Evolutionary conservation across 2,888 invertebrate species (phyloP), one percentile per base, ranked within the genome.

Genomic region (Tetranychus piercei): DNA sequence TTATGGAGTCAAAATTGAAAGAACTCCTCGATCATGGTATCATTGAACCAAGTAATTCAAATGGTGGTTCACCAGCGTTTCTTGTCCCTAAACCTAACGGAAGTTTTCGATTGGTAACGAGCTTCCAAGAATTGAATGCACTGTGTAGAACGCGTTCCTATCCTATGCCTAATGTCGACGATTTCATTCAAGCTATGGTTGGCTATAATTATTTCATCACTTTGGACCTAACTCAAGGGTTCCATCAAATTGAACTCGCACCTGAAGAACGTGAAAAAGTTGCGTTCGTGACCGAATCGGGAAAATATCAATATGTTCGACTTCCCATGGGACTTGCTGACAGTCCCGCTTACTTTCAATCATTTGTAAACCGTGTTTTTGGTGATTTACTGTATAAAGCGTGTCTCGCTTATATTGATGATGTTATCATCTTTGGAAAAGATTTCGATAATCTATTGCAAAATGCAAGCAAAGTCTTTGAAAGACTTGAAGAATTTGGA

Each of bases 51-150:
- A 80, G 80, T 1, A 77, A 75, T 6, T 80, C 79, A n/a, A 81
- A 81, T 0, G 83, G 80, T 80, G 77, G 79, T 8, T 78, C 80
- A 5, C 82, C 81, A 0, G 78, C 81, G 7, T 80, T 82, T 5
- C 72, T 83, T 0, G 81, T 81, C 3, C 77, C 78, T 22, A 82
- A 82, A 77, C 81, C 80, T 75, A 78, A 80, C 75, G 79, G 77
- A 34, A 76, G 70, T 22, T 77, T 72, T 72, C 77, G 77, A 73
- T 77, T 78, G 11, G 79, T 80, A 45, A 76, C 78, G n/a, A 78
- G 79, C 64, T 80, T 78, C 67, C 44, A 80, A 20, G 20, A 55
- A 15, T 71, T 80, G 9, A 80, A 80, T 74, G 11, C 55, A 7
- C 75, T 77, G 2, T 77, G 6, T 6, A 45, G 9, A 45, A 45